A percentile compares a stretch with the other conserved stretches of the same genome.
Evolutionary conservation across 2,113 vertebrate genomes (phyloP).

Genomic region (Ceyx melanurus): DNA sequence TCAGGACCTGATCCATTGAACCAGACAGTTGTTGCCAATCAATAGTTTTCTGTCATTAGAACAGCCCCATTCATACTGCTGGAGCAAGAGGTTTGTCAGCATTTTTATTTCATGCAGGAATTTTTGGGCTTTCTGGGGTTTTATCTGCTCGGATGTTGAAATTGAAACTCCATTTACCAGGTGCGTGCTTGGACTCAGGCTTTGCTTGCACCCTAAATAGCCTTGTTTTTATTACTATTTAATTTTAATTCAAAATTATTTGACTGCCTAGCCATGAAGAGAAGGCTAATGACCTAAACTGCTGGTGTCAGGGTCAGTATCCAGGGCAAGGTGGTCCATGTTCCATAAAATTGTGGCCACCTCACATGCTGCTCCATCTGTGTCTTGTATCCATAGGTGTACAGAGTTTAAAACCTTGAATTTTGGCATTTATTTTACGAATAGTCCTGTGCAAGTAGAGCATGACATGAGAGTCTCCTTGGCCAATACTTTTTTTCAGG

Average conservation of each 20-base stretch:
- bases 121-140: not conserved
- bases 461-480: not conserved
- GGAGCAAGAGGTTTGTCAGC: conserved; percentile 55
- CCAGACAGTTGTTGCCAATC: conserved; percentile 48
- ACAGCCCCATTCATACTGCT: conserved; percentile 25
- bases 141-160: not conserved
- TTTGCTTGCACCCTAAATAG: not conserved
- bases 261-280: not conserved
- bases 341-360: not conserved
- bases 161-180: not conserved
- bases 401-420: not conserved
- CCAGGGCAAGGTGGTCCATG: not conserved
- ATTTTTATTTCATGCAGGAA: not conserved
- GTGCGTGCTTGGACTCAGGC: not conserved
- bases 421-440: not conserved
- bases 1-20: conserved; percentile 64
- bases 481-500: not conserved
- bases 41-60: conserved; percentile 64
- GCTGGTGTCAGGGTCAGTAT: not conserved
- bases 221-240: not conserved
- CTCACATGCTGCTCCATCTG: not conserved
- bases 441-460: not conserved
- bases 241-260: not conserved
- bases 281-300: not conserved
- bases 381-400: rapidly evolving